Evolutionary conservation across 2,797 vertebrate species (phyloP).

Genomic region (Neosalanx taihuensis): DNA sequence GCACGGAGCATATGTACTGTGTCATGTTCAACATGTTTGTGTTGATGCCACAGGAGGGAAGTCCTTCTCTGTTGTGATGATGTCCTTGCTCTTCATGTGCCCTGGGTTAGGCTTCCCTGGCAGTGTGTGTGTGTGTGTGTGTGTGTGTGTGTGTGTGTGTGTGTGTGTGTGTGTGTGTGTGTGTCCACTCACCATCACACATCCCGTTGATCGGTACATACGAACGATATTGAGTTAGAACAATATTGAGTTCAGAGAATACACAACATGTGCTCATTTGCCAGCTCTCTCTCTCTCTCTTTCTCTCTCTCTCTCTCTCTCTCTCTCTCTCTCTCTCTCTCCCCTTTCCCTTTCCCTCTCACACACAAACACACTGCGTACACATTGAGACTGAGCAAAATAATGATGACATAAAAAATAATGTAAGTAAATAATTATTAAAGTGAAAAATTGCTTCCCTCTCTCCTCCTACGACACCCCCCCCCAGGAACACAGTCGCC

Average conservation of each 20-base stretch:
- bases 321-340: background rate
- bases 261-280: background rate
- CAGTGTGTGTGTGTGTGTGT: too few species aligned
- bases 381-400: background rate
- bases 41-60: conserved; percentile 20
- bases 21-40: conserved; percentile 23
- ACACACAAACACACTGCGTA: background rate
- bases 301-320: background rate
- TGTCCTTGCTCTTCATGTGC: conserved; percentile 23
- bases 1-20: conserved; percentile 25
- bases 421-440: too few species aligned
- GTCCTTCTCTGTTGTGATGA: background rate
- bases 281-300: background rate
- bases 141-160: too few species aligned
- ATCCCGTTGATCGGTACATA: background rate
- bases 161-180: too few species aligned
- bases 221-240: background rate
- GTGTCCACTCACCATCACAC: background rate
- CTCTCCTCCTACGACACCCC: background rate
- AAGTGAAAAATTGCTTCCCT: background rate
- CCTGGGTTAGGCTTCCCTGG: background rate
- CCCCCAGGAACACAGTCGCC: background rate
- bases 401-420: too few species aligned
- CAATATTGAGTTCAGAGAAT: background rate
- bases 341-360: background rate